A percentile compares a stretch with the other conserved stretches of the same genome.
Conservation (phyloP, 2,113 vertebrate species). For the Orycteropus afer region DNA sequence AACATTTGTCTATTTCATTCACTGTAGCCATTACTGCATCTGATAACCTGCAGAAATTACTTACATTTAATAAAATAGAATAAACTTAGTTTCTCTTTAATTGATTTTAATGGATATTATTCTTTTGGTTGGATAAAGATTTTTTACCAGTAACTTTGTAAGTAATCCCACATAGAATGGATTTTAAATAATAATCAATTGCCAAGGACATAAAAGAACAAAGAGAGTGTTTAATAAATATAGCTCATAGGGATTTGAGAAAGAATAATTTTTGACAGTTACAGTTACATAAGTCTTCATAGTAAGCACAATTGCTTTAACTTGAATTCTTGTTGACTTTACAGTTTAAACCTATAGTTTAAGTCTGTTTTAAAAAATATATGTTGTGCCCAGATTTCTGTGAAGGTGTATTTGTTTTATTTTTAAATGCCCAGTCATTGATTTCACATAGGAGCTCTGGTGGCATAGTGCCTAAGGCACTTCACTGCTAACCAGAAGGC, state of each 20-base stretch:
- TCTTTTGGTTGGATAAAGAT: conserved; percentile 44
- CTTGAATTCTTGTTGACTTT: conserved; percentile 5
- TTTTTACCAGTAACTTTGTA: conserved; percentile 58
- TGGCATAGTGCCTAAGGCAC: no score
- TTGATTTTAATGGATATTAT: conserved; percentile 49
- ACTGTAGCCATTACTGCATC: neutral
- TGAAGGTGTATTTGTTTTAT: neutral
- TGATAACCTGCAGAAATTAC: neutral
- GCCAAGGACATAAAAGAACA: neutral
- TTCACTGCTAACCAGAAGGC: no score
- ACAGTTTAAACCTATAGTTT: neutral
- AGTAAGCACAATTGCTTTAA: neutral
- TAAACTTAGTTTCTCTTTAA: conserved; percentile 46
- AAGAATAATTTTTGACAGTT: conserved; percentile 11
- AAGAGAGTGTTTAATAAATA: conserved; percentile 27
- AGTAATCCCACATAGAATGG: neutral
- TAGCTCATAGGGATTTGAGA: neutral
- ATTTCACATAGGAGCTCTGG: no score
- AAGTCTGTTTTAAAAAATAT: neutral
- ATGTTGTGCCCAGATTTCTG: neutral
- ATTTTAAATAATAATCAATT: conserved; percentile 65
- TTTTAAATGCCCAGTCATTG: conserved; percentile 44
- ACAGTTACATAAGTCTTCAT: neutral
- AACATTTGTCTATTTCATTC: neutral
- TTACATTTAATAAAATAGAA: conserved; percentile 21